These are phyloP conservation scores for Procambarus clarkii DNA, from an alignment of 1,140 invertebrate species.

Conservation along the genomic window DNA sequence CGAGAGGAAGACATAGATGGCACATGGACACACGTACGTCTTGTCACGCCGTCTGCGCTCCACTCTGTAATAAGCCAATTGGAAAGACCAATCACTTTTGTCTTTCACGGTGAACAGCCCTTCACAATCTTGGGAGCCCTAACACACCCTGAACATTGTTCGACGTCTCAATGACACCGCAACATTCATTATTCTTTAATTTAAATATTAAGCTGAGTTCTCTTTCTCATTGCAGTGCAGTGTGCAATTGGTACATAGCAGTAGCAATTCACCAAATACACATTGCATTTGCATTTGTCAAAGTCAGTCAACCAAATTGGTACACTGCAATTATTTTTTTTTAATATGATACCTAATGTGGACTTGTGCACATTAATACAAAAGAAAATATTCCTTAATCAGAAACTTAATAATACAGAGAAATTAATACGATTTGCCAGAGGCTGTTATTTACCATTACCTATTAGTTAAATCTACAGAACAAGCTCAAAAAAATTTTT, in stretches of 20 bases:
- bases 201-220: not conserved
- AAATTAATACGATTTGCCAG: no score
- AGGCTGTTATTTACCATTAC: no score
- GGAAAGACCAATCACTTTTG: constrained; percentile 59
- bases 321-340: no score
- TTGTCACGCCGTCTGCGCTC: constrained; percentile 69
- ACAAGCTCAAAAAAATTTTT: no score
- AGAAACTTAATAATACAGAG: no score
- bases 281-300: not conserved
- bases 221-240: not conserved
- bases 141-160: not conserved
- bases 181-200: constrained; percentile 6
- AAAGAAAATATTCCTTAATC: no score
- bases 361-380: no score
- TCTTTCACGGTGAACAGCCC: constrained; percentile 29
- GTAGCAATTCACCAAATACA: not conserved
- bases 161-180: not conserved
- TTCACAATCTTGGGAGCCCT: not conserved
- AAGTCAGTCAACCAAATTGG: not conserved
- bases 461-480: no score
- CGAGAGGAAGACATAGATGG: constrained; percentile 70
- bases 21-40: constrained; percentile 67
- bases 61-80: constrained; percentile 64
- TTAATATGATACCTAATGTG: no score
- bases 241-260: not conserved